Conservation (phyloP, 1,140 invertebrate genomes). For the Cydia fagiglandana region DNA sequence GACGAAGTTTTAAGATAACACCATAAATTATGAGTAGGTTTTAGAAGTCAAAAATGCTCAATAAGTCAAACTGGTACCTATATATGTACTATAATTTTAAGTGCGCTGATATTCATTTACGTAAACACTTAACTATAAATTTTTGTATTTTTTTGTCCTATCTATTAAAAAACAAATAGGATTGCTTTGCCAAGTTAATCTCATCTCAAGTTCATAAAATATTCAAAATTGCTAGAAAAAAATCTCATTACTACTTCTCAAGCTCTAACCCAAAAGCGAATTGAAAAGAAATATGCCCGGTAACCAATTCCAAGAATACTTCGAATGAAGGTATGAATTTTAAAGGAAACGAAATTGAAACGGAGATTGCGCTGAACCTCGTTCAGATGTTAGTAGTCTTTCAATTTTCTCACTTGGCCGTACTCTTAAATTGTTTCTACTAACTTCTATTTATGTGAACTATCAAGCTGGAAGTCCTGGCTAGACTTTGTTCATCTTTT, state of each 20-base stretch:
- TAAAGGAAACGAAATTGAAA: constrained; percentile 49
- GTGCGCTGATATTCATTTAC: no score
- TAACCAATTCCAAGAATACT: constrained; percentile 27
- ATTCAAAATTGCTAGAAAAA: not conserved
- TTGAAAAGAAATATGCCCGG: constrained; percentile 13
- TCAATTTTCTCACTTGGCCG: constrained; percentile 20
- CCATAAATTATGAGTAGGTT: no score
- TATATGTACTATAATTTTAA: no score
- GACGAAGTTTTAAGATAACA: no score
- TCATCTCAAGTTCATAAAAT: not conserved
- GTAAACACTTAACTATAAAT: no score
- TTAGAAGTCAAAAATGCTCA: no score
- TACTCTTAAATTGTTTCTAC: constrained; percentile 28
- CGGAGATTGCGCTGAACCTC: constrained; percentile 33
- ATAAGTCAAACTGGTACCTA: no score
- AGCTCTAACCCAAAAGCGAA: not conserved
- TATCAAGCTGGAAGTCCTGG: constrained; percentile 22
- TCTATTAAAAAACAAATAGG: no score
- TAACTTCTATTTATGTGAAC: constrained; percentile 24
- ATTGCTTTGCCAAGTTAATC: no score
- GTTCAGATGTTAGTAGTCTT: constrained; percentile 23
- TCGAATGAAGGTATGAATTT: constrained; percentile 52
- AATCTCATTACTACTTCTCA: not conserved
- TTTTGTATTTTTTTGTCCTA: no score
- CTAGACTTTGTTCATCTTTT: constrained; percentile 22